Percentiles rank a stretch among this genome's conserved stretches.
phyloP scores from a whole-genome alignment of 2,888 invertebrate species.

The Tipula unca region DNA sequence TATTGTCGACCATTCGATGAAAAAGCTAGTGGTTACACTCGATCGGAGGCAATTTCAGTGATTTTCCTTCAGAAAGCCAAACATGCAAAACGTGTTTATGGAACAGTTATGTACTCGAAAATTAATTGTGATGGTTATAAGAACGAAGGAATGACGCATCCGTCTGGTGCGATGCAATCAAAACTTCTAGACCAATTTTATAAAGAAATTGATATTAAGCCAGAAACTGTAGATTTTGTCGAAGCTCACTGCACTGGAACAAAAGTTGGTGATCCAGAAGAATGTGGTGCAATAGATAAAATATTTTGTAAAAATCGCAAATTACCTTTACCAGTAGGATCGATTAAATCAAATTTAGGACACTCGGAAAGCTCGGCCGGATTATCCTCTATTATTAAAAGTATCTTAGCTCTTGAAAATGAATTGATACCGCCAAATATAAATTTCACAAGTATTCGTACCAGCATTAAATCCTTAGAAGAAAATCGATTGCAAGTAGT shows the following conservation, averaged over 20 bases:
- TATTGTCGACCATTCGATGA: conserved; percentile 87
- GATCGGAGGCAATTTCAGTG: conserved; percentile 70
- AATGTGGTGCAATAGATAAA: conserved; percentile 71
- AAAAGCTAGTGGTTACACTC: conserved; percentile 69
- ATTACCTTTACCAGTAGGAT: conserved; percentile 73
- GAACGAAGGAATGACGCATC: conserved; percentile 60
- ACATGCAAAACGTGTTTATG: conserved; percentile 57
- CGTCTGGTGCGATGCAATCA: conserved; percentile 55
- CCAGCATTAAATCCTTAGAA: conserved; percentile 51
- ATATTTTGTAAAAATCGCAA: conserved; percentile 67
- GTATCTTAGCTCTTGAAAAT: conserved; percentile 69
- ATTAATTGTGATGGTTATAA: conserved; percentile 74
- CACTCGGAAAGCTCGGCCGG: conserved; percentile 85
- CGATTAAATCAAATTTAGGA: conserved; percentile 90
- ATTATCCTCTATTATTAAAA: conserved; percentile 73
- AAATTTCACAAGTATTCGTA: conserved; percentile 57
- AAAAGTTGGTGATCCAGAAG: conserved; percentile 84
- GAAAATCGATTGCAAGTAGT: conserved; percentile 63
- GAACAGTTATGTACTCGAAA: conserved; percentile 65
- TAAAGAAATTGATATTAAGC: conserved; percentile 60
- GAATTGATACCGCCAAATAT: conserved; percentile 79
- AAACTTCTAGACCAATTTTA: conserved; percentile 55
- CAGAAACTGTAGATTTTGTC: conserved; percentile 42
- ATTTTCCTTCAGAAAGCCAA: conserved; percentile 63
- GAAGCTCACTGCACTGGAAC: conserved; percentile 86